These are phyloP conservation scores for Drosophila stalkeri DNA, from an alignment of 2,888 invertebrate species.

Conservation along the genomic window DNA sequence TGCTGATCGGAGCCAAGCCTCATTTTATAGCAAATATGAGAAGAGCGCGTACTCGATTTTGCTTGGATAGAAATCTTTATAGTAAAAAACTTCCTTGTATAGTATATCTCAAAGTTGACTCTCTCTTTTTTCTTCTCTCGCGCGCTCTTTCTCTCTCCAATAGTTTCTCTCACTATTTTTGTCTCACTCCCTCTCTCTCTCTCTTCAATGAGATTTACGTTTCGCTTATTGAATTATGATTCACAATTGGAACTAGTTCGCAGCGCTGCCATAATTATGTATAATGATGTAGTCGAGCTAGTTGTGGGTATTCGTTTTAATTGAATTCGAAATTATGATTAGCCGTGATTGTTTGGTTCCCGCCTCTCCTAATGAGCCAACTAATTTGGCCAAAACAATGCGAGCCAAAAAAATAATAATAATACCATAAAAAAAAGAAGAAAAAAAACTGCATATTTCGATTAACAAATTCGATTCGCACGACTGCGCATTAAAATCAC, in stretches of 20 bases:
- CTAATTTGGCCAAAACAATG: conserved; percentile 4
- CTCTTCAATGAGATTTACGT: background rate
- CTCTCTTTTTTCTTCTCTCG: too few relatives aligned
- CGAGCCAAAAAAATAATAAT: background rate
- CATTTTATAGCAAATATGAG: too few relatives aligned
- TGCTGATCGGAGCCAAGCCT: background rate
- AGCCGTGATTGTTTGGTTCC: conserved; percentile 5
- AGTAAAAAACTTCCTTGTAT: background rate
- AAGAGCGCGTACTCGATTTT: too few relatives aligned
- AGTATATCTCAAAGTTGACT: background rate
- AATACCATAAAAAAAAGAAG: background rate
- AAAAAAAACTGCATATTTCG: background rate
- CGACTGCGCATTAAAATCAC: conserved; percentile 1
- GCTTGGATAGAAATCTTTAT: background rate
- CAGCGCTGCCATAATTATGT: background rate
- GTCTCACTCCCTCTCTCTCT: background rate
- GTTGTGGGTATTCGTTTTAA: conserved; percentile 2
- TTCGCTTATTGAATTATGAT: background rate
- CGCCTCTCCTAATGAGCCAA: conserved; percentile 4
- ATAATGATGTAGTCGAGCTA: background rate
- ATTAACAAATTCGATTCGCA: conserved; percentile 7
- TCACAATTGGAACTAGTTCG: background rate
- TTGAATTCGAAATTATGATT: conserved; percentile 14
- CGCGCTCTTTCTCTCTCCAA: background rate
- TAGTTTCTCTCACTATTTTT: background rate